Evolutionary conservation across 2,113 vertebrate species (phyloP), one percentile per base, ranked within the genome.

Genomic region (Indri indri): DNA sequence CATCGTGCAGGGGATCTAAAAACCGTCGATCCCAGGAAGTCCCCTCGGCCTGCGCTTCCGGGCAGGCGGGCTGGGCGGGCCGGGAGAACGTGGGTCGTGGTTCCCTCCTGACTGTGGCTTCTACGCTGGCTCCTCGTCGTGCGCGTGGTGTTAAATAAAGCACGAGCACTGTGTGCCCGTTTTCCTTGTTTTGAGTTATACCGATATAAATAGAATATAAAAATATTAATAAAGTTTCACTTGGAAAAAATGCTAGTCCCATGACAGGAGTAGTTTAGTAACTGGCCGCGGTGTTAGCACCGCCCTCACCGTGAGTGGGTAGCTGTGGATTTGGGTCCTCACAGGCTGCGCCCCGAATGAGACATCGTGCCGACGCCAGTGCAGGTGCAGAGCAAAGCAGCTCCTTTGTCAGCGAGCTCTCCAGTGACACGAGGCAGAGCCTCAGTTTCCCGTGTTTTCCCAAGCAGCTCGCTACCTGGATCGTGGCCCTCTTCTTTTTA

Each of bases 291-390:
- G n/a, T 3, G 23, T 30, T 6, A 0, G 25, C 16, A 0, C 0
- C 0, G 32, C 23, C 27, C 25, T 18, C 37, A 1, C 0, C 0
- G 13, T 2, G 25, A 4, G 73, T n/a, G 0, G 16, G 0, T 25
- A 27, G 70, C 5, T 1, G 22, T 27, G n/a, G 1, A 5, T 9
- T 40, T 2, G 42, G 18, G 23, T 17, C 8, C 34, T 76, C 42
- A 18, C 45, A 1, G 71, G 71, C 61, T 63, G 27, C 30, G 61
- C 61, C 59, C 59, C 27, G 27, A 30, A 30, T 63, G 61, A 30
- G 25, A 61, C 10, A 25, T 27, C 25, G 25, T 61, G 59, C 59
- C 52, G 5, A 11, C 23, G 23, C 23, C 10, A 10, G 59, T 11
- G 59, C 61, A 11, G 22, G 11, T 25, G 4, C 13, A 8, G 61